These are phyloP conservation scores for Euclidia mi DNA, from an alignment of 2,888 invertebrate species.

Conservation along the genomic window DNA sequence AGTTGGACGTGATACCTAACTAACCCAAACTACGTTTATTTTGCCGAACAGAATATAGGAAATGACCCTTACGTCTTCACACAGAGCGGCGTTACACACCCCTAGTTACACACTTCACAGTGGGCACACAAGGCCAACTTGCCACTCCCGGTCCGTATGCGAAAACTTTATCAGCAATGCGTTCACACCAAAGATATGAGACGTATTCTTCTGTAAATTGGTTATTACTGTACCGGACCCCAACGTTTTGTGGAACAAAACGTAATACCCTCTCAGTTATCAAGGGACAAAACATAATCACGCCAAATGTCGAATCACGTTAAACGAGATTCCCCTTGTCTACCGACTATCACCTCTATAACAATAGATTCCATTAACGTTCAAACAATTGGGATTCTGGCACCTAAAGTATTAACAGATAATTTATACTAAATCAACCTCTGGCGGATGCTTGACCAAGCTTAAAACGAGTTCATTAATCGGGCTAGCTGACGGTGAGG, in stretches of 20 bases:
- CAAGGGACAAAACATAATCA: constrained; percentile 55
- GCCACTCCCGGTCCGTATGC: constrained; percentile 53
- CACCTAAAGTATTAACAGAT: constrained; percentile 53
- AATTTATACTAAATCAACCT: constrained; percentile 51
- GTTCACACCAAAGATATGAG: constrained; percentile 31
- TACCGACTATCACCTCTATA: constrained; percentile 55
- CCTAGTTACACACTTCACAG: constrained; percentile 29
- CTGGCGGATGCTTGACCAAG: constrained; percentile 33
- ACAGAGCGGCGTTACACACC: constrained; percentile 28
- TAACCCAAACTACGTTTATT: constrained; percentile 51
- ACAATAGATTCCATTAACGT: constrained; percentile 71
- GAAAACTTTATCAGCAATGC: constrained; percentile 60
- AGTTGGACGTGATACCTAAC: constrained; percentile 59
- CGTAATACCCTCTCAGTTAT: constrained; percentile 28
- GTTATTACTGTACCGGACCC: constrained; percentile 23
- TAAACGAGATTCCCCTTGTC: constrained; percentile 54
- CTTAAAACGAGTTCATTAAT: constrained; percentile 46
- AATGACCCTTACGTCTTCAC: constrained; percentile 50
- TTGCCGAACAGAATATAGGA: constrained; percentile 43
- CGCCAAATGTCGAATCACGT: constrained; percentile 55
- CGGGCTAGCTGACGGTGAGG: constrained; percentile 1
- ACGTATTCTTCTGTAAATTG: constrained; percentile 35
- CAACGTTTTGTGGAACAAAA: constrained; percentile 36
- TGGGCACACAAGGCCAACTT: constrained; percentile 30
- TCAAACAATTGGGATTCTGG: constrained; percentile 59